phyloP scores from a whole-genome alignment of 2,797 vertebrate genomes.

The Falco biarmicus region DNA sequence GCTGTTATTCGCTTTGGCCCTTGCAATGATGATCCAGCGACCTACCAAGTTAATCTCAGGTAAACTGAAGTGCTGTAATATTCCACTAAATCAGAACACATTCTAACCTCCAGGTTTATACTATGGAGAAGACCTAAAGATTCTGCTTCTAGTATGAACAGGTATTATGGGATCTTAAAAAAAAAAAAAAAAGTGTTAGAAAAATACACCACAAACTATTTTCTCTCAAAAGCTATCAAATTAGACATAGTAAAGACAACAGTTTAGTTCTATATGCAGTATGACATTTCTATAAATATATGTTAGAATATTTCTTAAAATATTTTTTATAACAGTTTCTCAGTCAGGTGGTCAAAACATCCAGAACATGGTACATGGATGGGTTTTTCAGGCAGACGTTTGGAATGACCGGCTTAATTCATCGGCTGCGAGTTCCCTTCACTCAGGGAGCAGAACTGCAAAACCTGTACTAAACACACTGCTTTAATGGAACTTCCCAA shows the following conservation, averaged over 20 bases:
- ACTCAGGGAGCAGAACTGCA: background rate
- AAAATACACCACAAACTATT: background rate
- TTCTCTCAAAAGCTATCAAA: background rate
- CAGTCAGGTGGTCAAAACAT: background rate
- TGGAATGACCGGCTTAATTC: fast-evolving
- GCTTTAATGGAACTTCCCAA: background rate
- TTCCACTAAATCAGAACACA: background rate
- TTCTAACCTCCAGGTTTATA: background rate
- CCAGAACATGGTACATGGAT: background rate
- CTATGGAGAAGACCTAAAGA: background rate
- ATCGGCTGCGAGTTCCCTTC: background rate
- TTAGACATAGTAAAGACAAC: background rate
- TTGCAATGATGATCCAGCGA: background rate
- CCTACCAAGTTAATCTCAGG: background rate
- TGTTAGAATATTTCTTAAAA: background rate
- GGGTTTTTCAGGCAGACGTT: background rate
- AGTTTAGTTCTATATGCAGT: background rate
- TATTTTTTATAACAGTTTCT: background rate
- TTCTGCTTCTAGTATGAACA: background rate
- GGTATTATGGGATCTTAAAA: background rate
- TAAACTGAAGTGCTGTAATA: background rate
- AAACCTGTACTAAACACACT: background rate
- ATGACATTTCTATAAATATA: background rate
- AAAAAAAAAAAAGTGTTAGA: background rate
- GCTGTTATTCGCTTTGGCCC: background rate